phyloP scores from a whole-genome alignment of 1,140 invertebrate genomes.

The Batillaria attramentaria region DNA sequence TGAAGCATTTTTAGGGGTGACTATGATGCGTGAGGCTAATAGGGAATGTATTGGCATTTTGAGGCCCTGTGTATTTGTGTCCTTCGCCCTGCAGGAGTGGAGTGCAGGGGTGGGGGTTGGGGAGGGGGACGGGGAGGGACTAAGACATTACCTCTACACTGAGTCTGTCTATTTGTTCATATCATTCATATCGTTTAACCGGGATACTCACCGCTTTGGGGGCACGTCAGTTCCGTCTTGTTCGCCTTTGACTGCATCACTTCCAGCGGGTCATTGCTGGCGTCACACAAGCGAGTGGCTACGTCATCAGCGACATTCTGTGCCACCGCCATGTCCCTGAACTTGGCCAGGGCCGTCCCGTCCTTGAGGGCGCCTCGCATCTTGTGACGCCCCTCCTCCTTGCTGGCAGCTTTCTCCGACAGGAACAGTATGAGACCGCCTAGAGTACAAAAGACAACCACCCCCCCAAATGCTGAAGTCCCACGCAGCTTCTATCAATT shows the following conservation, averaged over 20 bases:
- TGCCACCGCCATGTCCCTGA: slow-evolving; percentile 72
- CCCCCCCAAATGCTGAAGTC: too few relatives aligned
- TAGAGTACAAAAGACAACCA: too few relatives aligned
- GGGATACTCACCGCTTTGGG: slow-evolving; percentile 45
- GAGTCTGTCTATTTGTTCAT: too few relatives aligned
- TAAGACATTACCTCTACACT: not conserved
- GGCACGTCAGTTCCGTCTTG: slow-evolving; percentile 55
- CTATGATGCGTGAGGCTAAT: too few relatives aligned
- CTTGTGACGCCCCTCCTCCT: slow-evolving; percentile 64
- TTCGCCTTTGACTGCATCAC: slow-evolving; percentile 69
- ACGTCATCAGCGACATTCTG: slow-evolving; percentile 72
- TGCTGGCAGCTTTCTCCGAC: slow-evolving; percentile 49
- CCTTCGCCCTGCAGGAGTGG: too few relatives aligned
- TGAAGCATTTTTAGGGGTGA: too few relatives aligned
- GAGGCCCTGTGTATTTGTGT: too few relatives aligned
- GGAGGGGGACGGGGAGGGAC: too few relatives aligned
- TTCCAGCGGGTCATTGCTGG: slow-evolving; percentile 56
- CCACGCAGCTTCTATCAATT: too few relatives aligned
- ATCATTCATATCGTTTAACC: not conserved
- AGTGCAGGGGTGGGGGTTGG: too few relatives aligned
- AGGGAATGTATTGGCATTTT: too few relatives aligned
- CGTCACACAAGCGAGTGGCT: slow-evolving; percentile 71
- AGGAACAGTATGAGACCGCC: slow-evolving; percentile 72
- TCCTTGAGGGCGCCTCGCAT: slow-evolving; percentile 69
- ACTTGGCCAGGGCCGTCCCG: slow-evolving; percentile 73